Evolutionary conservation across 2,888 invertebrate species (phyloP).

Genomic region (Teleogryllus oceanicus): DNA sequence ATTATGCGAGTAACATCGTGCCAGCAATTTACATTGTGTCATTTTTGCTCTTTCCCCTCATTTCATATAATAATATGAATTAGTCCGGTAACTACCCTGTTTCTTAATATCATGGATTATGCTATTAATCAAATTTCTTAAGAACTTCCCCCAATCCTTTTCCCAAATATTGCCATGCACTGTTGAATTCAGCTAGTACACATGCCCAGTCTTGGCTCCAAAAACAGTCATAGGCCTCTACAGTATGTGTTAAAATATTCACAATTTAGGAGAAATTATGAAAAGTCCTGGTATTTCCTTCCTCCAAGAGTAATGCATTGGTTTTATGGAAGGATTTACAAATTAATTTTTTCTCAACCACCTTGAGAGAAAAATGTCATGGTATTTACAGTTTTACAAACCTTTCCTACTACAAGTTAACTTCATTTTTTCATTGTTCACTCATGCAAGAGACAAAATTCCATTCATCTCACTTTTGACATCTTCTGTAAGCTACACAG

Average conservation of each 20-base stretch:
- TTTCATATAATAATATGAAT: slow-evolving; percentile 3
- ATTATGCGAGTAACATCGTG: slow-evolving; percentile 20
- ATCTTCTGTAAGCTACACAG: neutral
- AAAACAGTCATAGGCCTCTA: neutral
- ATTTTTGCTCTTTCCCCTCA: neutral
- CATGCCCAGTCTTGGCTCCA: slow-evolving; percentile 18
- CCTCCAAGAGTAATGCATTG: neutral
- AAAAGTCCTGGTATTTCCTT: neutral
- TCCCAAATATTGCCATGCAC: slow-evolving; percentile 7
- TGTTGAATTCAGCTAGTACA: slow-evolving; percentile 5
- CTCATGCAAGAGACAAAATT: slow-evolving; percentile 1
- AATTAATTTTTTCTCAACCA: neutral
- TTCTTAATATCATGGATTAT: slow-evolving; percentile 18
- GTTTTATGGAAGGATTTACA: neutral
- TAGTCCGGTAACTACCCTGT: slow-evolving; percentile 18
- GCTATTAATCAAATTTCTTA: slow-evolving; percentile 1
- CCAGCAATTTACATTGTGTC: slow-evolving; percentile 18
- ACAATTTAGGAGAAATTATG: slow-evolving; percentile 9
- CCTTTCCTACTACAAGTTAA: neutral
- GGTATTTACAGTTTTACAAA: slow-evolving; percentile 9
- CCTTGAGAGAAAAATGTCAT: slow-evolving; percentile 1
- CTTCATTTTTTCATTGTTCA: neutral
- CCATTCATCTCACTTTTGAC: neutral
- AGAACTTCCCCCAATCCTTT: neutral
- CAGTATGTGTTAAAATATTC: slow-evolving; percentile 4